A percentile compares a stretch with the other conserved stretches of the same genome.
Evolutionary conservation across 1,140 invertebrate species (phyloP).

Genomic region (Nephotettix cincticeps): DNA sequence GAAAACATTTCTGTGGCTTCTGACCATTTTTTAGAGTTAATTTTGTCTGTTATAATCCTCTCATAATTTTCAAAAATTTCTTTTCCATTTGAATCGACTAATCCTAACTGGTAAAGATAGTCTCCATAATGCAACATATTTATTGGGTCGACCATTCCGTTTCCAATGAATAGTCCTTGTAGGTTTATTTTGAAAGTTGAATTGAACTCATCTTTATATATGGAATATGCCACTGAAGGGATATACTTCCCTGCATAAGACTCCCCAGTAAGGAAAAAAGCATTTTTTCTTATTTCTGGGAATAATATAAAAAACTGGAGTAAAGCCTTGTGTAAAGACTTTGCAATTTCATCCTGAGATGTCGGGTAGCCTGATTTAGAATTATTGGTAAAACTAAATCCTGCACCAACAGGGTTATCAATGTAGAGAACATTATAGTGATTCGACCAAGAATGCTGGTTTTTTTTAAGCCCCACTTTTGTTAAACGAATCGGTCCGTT

Average conservation of each 20-base stretch:
- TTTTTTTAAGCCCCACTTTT: slow-evolving; percentile 48
- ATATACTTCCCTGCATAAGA: slow-evolving; percentile 60
- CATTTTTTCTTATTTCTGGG: slow-evolving; percentile 35
- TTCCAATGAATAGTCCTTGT: slow-evolving; percentile 79
- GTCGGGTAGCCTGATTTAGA: slow-evolving; percentile 28
- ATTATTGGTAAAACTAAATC: slow-evolving; percentile 68
- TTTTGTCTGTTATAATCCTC: not conserved
- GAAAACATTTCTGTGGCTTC: slow-evolving; percentile 19
- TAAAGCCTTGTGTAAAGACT: slow-evolving; percentile 63
- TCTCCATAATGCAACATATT: slow-evolving; percentile 74
- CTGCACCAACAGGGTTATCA: slow-evolving; percentile 85
- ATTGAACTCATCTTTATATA: slow-evolving; percentile 53
- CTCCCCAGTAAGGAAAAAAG: slow-evolving; percentile 50
- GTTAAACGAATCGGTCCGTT: slow-evolving; percentile 44
- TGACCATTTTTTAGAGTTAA: slow-evolving; percentile 10
- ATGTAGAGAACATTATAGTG: slow-evolving; percentile 79
- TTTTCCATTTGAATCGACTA: slow-evolving; percentile 33
- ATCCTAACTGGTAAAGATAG: slow-evolving; percentile 78
- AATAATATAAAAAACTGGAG: slow-evolving; percentile 72
- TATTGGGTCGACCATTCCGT: slow-evolving; percentile 79
- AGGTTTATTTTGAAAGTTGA: slow-evolving; percentile 63
- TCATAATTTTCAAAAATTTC: slow-evolving; percentile 29
- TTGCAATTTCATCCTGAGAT: slow-evolving; percentile 51
- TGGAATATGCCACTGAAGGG: slow-evolving; percentile 53
- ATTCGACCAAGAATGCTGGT: slow-evolving; percentile 72